Evolutionary conservation across 2,888 invertebrate genomes (phyloP).

Genomic region (Meliscaeva auricollis): DNA sequence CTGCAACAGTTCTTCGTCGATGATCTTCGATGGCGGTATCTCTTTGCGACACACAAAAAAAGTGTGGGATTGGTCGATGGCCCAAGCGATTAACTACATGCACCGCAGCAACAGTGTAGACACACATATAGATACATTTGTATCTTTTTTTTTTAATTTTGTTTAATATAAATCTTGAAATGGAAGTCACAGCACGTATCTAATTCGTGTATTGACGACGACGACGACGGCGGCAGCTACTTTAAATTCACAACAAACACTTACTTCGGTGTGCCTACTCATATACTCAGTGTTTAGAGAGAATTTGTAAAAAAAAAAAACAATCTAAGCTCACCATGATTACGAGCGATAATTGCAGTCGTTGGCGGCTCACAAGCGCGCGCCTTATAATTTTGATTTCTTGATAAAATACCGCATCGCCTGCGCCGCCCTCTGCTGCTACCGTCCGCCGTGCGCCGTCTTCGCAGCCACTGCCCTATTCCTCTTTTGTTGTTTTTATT

Average conservation of each 20-base stretch:
- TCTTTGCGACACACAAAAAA: constrained; percentile 50
- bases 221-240: constrained; percentile 58
- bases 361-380: constrained; percentile 54
- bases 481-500: constrained; percentile 1
- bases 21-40: constrained; percentile 50
- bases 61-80: constrained; percentile 68
- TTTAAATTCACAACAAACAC: constrained; percentile 68
- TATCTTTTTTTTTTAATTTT: constrained; percentile 13
- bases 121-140: constrained; percentile 41
- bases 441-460: background rate
- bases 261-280: constrained; percentile 36
- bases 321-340: constrained; percentile 41
- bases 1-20: constrained; percentile 46
- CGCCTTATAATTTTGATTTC: constrained; percentile 69
- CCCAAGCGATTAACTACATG: constrained; percentile 54
- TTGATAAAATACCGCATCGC: constrained; percentile 52
- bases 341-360: constrained; percentile 46
- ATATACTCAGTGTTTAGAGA: constrained; percentile 32
- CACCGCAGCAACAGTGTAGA: constrained; percentile 6
- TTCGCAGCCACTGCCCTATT: background rate
- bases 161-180: constrained; percentile 41
- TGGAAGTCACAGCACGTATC: constrained; percentile 67
- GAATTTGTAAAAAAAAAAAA: constrained; percentile 18
- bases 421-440: background rate
- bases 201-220: constrained; percentile 67